A percentile compares a stretch with the other conserved stretches of the same genome.
phyloP scores from a whole-genome alignment of 2,888 invertebrate genomes.

The Coenonympha arcania region DNA sequence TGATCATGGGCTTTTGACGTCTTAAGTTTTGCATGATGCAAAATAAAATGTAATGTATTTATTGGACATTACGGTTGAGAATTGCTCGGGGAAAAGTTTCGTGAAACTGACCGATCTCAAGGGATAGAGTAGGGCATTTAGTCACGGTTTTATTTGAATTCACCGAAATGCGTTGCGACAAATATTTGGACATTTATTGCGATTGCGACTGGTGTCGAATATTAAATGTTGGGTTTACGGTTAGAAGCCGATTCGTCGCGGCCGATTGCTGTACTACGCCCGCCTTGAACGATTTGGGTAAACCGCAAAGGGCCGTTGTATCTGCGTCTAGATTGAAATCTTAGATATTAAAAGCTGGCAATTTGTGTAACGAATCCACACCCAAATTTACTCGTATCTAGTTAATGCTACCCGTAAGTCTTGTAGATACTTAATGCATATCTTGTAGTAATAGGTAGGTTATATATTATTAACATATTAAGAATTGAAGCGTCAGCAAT shows the following conservation, averaged over 20 bases:
- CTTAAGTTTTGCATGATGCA: constrained; percentile 26
- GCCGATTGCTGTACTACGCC: constrained; percentile 44
- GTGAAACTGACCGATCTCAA: constrained; percentile 58
- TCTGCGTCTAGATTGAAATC: constrained; percentile 19
- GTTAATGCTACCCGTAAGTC: neutral
- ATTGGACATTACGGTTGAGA: constrained; percentile 19
- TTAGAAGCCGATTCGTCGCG: constrained; percentile 51
- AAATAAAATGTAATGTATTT: constrained; percentile 4
- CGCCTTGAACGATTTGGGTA: constrained; percentile 38
- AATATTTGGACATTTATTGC: constrained; percentile 73
- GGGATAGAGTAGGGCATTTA: constrained; percentile 62
- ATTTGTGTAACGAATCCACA: constrained; percentile 1
- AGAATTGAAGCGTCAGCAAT: no score
- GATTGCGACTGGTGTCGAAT: constrained; percentile 59
- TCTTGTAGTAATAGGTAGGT: no score
- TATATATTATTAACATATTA: no score
- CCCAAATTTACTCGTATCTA: neutral
- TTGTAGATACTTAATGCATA: no score
- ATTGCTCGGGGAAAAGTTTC: constrained; percentile 15
- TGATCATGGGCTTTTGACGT: constrained; percentile 29
- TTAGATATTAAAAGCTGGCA: constrained; percentile 14
- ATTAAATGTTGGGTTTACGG: constrained; percentile 61
- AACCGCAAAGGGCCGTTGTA: constrained; percentile 20
- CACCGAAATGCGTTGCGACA: constrained; percentile 62
- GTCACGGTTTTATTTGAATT: constrained; percentile 72